Evolutionary conservation across 1,140 invertebrate species (phyloP).

Genomic region (Eubasilissa regina): DNA sequence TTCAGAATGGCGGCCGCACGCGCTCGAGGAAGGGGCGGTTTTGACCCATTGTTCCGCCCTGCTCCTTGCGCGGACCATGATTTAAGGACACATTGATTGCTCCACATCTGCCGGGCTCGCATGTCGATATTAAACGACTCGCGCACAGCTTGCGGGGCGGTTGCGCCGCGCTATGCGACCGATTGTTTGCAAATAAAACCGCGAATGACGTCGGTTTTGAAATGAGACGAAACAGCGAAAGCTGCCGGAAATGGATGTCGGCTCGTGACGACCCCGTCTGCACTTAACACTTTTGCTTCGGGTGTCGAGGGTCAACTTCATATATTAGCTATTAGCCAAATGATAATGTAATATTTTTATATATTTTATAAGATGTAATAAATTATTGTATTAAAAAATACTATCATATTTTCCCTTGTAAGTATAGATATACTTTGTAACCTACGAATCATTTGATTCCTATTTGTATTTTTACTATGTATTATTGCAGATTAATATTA

Average conservation of each 20-base stretch:
- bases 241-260: constrained; percentile 15
- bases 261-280: neutral
- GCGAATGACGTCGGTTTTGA: constrained; percentile 16
- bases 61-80: constrained; percentile 25
- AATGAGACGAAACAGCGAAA: constrained; percentile 9
- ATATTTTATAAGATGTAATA: no score
- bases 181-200: constrained; percentile 35
- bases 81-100: constrained; percentile 47
- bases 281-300: neutral
- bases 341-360: no score
- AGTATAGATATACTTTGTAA: no score
- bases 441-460: no score
- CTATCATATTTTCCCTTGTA: no score
- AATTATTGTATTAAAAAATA: no score
- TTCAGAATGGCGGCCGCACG: neutral
- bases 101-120: constrained; percentile 35
- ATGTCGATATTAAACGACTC: constrained; percentile 36
- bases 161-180: neutral
- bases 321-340: no score
- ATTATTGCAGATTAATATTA: no score
- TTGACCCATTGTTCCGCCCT: constrained; percentile 31
- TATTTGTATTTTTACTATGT: no score
- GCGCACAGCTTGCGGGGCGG: neutral
- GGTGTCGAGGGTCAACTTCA: neutral
- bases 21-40: neutral